These are phyloP conservation scores for Ormyrus rosae DNA, from an alignment of 2,888 invertebrate species.

Conservation along the genomic window DNA sequence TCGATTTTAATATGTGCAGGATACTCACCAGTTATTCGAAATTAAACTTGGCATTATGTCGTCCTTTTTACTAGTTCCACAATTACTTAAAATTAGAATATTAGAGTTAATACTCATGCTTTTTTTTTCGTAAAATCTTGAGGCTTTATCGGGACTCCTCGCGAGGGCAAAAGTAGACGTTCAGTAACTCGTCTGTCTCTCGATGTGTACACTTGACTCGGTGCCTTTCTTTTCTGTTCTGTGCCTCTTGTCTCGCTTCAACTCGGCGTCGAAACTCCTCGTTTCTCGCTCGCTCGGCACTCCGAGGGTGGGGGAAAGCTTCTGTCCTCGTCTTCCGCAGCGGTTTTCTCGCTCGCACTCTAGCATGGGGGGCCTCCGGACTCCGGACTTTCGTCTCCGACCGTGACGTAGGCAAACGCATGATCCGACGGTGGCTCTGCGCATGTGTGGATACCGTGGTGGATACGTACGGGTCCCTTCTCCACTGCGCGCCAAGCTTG, in stretches of 20 bases:
- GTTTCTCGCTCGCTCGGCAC: neutral
- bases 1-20: slow-evolving; percentile 32
- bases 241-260: neutral
- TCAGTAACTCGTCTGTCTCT: neutral
- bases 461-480: no score
- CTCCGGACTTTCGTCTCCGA: neutral
- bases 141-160: slow-evolving; percentile 57
- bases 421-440: no score
- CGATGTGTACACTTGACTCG: no score
- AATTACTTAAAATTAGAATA: slow-evolving; percentile 71
- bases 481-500: no score
- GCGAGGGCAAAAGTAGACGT: slow-evolving; percentile 45
- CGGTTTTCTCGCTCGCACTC: slow-evolving; percentile 1
- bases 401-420: no score
- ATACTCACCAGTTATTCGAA: slow-evolving; percentile 81
- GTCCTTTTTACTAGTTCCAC: slow-evolving; percentile 73
- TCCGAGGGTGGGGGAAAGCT: neutral
- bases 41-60: slow-evolving; percentile 81
- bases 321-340: neutral
- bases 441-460: no score
- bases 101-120: slow-evolving; percentile 74
- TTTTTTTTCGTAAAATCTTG: slow-evolving; percentile 75
- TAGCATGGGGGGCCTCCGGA: neutral
- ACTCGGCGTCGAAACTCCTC: neutral
- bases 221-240: neutral